Conservation (phyloP, 92 coral and sea anemone species). For the Epizoanthus ramosus region DNA sequence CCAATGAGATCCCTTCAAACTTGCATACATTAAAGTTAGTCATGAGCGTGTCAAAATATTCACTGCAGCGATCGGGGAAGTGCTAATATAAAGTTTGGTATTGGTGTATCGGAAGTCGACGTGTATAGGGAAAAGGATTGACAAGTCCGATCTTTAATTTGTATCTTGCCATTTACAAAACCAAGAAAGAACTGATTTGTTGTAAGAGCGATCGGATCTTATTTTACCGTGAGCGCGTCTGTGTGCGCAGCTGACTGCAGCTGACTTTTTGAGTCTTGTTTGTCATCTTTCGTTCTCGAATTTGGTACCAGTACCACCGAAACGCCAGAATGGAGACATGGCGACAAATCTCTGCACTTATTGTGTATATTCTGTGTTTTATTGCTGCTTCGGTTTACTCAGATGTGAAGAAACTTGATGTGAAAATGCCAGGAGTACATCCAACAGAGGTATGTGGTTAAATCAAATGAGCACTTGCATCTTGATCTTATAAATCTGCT, state of each 20-base stretch:
- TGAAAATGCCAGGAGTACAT: slow-evolving; percentile 34
- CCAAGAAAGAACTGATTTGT: background rate
- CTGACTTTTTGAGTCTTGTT: background rate
- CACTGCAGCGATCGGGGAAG: background rate
- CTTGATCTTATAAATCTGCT: too few relatives aligned
- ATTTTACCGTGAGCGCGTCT: background rate
- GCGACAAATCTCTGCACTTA: background rate
- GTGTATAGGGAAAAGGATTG: background rate
- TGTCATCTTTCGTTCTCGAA: background rate
- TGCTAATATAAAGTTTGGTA: background rate
- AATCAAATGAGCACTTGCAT: slow-evolving; percentile 8
- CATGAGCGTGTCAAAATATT: background rate
- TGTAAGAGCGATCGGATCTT: background rate
- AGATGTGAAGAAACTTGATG: background rate
- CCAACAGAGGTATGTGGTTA: slow-evolving; percentile 11
- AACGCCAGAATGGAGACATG: slow-evolving; percentile 10
- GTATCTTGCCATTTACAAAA: background rate
- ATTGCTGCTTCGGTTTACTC: background rate
- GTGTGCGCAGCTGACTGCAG: slow-evolving; percentile 1
- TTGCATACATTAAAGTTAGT: background rate
- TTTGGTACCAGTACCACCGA: background rate
- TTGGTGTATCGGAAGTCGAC: background rate
- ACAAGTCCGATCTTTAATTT: background rate
- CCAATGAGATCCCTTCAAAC: slow-evolving; percentile 9
- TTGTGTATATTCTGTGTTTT: background rate